Conservation (phyloP, 2,797 vertebrate genomes). For the Phaenicophaeus curvirostris region DNA sequence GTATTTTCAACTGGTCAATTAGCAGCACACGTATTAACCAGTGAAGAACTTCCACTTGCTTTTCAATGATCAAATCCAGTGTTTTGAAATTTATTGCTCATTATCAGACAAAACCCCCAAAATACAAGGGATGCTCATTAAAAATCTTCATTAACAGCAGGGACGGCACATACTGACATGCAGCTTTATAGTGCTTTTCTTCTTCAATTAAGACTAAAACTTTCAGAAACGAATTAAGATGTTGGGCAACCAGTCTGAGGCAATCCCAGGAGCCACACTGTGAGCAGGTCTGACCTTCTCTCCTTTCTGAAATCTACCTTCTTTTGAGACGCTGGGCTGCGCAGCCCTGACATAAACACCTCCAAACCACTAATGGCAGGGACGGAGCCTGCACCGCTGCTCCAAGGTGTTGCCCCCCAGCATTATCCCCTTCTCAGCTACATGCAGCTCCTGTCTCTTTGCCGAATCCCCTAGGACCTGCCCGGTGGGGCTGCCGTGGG, state of each 20-base stretch:
- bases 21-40: constrained; percentile 22
- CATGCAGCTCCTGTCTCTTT: background rate
- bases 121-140: background rate
- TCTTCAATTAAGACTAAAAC: background rate
- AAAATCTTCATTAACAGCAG: background rate
- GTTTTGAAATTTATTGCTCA: constrained; percentile 56
- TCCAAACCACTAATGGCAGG: background rate
- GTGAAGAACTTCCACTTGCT: background rate
- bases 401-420: background rate
- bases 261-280: background rate
- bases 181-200: background rate
- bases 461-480: background rate
- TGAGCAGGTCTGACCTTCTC: background rate
- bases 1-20: background rate
- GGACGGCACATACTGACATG: background rate
- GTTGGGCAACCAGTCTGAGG: background rate
- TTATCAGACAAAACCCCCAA: background rate
- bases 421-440: background rate
- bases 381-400: background rate
- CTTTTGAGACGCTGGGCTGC: background rate
- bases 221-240: background rate
- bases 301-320: background rate
- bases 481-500: background rate
- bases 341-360: background rate
- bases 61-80: background rate